Evolutionary conservation across 2,113 vertebrate genomes (phyloP).

Genomic region (Paralichthys olivaceus): DNA sequence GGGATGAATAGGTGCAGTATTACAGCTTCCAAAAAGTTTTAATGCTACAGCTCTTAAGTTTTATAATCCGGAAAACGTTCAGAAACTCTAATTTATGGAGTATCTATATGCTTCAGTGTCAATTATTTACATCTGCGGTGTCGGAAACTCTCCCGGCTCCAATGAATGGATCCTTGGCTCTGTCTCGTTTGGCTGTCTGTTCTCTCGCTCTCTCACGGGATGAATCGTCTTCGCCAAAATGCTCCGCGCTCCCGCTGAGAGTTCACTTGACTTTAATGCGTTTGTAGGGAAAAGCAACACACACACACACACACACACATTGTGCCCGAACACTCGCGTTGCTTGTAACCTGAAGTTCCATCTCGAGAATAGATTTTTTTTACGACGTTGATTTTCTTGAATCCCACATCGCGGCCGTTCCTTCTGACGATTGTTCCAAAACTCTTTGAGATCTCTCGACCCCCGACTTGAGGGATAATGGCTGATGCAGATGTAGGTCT

Average conservation of each 20-base stretch:
- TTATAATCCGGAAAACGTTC: background rate
- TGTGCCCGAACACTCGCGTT: slow-evolving; percentile 13
- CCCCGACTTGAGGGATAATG: slow-evolving; percentile 43
- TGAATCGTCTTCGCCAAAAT: slow-evolving; percentile 28
- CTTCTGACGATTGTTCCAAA: slow-evolving; percentile 18
- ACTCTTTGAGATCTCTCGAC: slow-evolving; percentile 4
- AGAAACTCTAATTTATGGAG: background rate
- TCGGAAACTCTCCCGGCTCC: slow-evolving; percentile 19
- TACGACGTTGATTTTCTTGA: slow-evolving; percentile 14
- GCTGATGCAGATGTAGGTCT: slow-evolving; percentile 58
- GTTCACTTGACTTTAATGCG: slow-evolving; percentile 33
- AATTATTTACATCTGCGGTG: slow-evolving; percentile 3
- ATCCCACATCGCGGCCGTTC: slow-evolving; percentile 38
- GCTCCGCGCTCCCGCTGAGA: slow-evolving; percentile 29
- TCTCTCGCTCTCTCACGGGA: background rate
- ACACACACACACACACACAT: background rate
- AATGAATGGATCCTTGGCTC: slow-evolving; percentile 15
- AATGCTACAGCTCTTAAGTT: slow-evolving; percentile 7
- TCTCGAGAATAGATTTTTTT: slow-evolving; percentile 21
- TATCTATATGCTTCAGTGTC: background rate
- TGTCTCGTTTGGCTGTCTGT: too few relatives aligned
- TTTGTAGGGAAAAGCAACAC: background rate
- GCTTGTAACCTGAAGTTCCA: slow-evolving; percentile 34
- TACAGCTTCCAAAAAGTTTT: background rate
- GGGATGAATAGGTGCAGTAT: background rate